Base-by-base conservation (phyloP, 2,888 invertebrate species). In the Tanypteryx hageni region DNA sequence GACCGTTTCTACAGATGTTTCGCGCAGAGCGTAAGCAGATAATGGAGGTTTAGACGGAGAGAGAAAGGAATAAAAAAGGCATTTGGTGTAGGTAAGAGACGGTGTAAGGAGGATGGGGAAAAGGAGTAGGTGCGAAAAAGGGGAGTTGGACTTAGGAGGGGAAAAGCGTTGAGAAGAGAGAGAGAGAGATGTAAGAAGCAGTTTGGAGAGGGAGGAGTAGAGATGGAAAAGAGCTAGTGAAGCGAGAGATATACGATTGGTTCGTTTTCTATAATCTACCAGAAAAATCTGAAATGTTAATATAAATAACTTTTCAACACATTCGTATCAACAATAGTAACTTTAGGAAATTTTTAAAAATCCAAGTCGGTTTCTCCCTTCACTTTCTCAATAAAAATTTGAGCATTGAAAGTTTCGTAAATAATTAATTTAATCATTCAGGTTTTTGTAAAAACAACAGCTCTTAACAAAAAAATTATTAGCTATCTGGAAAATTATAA, bases 21-120 rank as follows among this genome's bases (percentile, higher is more conserved):
- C 76, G 18, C 56, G 44, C 27, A n/a, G n/a, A 89, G 89, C n/a
- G 89, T 61, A 64, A 89, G 89, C 64, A 61, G 89, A 89, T 89
- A 89, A 89, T 61, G 44, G 44, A 89, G 16, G 16, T 58, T 61
- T 59, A 86, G 16, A 0, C 64, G 27, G 56, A 81, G 5, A 31
- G 27, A 82, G 31, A 10, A 31, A 16, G 18, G 44, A 44, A n/a
- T n/a, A 86, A 31, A 64, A 76, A 76, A 27, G 27, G 22, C 11
- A 4, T 76, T 18, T 89, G 8, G 64, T 64, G 83, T 44, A 31
- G 18, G 16, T 16, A 8, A 56, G n/a, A 56, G 89, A 89, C 31
- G 10, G 22, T 89, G 83, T 11, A 13, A 3, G 83, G 57, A 56
- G 56, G 18, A 83, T 18, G n/a, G 76, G 31, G 64, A 31, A 18